A percentile compares a stretch with the other conserved stretches of the same genome.
These are phyloP conservation scores for Entosphenus tridentatus DNA, from an alignment of 2,113 vertebrate species.

Conservation along the genomic window DNA sequence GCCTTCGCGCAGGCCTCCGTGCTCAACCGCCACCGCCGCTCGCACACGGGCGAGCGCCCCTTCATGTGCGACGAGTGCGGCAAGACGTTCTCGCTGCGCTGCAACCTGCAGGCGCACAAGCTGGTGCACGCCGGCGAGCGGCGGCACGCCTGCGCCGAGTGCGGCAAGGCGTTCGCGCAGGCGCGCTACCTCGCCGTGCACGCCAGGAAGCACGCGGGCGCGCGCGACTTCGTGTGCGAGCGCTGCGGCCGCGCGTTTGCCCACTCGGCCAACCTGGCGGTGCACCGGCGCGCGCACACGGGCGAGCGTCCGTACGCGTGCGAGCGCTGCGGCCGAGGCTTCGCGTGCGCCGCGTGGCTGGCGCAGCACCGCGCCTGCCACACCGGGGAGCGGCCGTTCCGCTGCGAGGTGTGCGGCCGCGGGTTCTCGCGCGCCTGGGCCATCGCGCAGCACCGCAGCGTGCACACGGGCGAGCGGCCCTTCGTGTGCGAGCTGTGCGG, in stretches of 20 bases:
- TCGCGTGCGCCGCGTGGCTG: neutral
- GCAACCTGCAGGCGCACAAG: neutral
- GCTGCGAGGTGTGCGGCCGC: neutral
- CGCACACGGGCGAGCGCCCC: slow-evolving; percentile 1
- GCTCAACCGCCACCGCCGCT: no score
- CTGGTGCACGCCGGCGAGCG: neutral
- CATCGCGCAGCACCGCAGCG: neutral
- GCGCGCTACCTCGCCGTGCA: neutral
- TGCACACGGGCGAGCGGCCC: slow-evolving; percentile 1
- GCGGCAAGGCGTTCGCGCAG: neutral
- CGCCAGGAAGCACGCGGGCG: neutral
- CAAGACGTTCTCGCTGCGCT: neutral
- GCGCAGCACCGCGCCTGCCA: neutral
- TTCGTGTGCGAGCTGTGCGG: neutral
- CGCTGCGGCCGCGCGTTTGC: neutral
- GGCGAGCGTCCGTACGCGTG: neutral
- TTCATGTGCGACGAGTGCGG: neutral
- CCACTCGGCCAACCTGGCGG: neutral
- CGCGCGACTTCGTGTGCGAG: neutral
- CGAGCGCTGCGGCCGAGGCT: neutral
- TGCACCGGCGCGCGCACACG: neutral
- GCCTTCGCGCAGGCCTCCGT: slow-evolving; percentile 2
- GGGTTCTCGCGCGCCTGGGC: neutral
- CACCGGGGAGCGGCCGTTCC: neutral
- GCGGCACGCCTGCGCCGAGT: neutral